Percentiles rank a stretch among this genome's conserved stretches.
These are phyloP conservation scores for Prinia subflava DNA, from an alignment of 2,113 vertebrate species.

Conservation along the genomic window DNA sequence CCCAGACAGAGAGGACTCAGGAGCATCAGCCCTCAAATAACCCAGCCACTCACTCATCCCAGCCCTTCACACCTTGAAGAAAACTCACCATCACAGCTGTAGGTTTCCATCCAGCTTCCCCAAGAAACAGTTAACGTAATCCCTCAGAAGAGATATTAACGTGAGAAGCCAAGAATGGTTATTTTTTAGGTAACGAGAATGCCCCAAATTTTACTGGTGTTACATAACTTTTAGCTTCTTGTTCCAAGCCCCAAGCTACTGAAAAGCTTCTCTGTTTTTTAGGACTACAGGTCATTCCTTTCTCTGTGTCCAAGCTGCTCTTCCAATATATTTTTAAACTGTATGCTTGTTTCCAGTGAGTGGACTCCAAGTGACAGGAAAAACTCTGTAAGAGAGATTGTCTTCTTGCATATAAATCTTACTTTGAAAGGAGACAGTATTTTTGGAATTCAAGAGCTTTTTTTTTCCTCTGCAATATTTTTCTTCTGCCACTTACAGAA, in stretches of 20 bases:
- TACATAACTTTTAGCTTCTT: background rate
- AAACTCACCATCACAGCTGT: background rate
- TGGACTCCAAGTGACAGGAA: background rate
- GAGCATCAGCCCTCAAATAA: conserved; percentile 69
- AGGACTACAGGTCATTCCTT: conserved; percentile 11
- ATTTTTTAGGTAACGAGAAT: conserved; percentile 21
- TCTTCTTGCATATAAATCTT: conserved; percentile 39
- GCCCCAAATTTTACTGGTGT: conserved; percentile 1
- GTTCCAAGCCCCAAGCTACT: conserved; percentile 46
- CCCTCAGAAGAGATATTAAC: background rate
- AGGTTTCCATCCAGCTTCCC: conserved; percentile 27
- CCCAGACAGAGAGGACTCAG: conserved; percentile 39
- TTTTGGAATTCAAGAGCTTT: background rate
- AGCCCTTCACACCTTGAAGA: background rate
- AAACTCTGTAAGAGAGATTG: conserved; percentile 34
- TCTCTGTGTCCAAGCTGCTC: background rate
- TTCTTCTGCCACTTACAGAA: background rate
- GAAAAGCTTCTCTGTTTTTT: conserved; percentile 43
- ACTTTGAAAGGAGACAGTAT: background rate
- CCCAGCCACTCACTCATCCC: background rate
- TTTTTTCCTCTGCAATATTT: background rate
- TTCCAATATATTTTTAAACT: conserved; percentile 14
- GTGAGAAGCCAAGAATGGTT: background rate
- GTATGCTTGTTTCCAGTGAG: conserved; percentile 9
- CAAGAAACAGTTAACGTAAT: conserved; percentile 33